These are phyloP conservation scores for Esox lucius DNA, from an alignment of 2,797 vertebrate species.

Conservation along the genomic window DNA sequence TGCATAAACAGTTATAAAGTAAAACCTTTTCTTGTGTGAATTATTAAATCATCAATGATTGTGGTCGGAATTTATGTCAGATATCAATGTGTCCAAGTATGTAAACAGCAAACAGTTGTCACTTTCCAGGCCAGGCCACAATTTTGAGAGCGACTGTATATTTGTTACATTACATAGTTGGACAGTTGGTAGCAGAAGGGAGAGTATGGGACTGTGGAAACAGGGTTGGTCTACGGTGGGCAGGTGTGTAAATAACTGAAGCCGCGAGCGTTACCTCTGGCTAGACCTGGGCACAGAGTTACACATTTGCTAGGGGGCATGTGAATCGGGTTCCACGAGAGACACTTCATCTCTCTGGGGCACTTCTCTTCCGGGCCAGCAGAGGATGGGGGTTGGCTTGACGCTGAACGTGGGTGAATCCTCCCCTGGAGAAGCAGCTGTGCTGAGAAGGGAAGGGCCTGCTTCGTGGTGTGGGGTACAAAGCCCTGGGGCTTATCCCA, in stretches of 20 bases:
- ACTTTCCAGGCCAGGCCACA: too few species aligned
- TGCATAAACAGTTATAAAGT: too few species aligned
- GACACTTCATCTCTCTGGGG: neutral
- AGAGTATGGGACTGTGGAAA: neutral
- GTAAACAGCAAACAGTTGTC: too few species aligned
- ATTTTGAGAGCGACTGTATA: too few species aligned
- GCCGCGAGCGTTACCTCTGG: neutral
- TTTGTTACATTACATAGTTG: neutral
- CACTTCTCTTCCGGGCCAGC: neutral
- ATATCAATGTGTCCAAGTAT: too few species aligned
- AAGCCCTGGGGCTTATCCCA: slow-evolving; percentile 30
- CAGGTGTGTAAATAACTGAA: neutral
- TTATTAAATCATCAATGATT: too few species aligned
- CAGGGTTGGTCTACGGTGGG: neutral
- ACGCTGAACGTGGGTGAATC: slow-evolving; percentile 13
- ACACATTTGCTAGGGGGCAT: neutral
- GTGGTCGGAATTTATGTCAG: too few species aligned
- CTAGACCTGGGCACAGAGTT: neutral
- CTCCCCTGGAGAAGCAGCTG: slow-evolving; percentile 27
- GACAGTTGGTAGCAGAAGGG: neutral
- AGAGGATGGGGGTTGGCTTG: neutral
- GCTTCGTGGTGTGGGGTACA: slow-evolving; percentile 27
- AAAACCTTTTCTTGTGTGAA: too few species aligned
- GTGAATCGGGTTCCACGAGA: neutral
- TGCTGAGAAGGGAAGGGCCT: slow-evolving; percentile 11